Percentiles rank a stretch among this genome's conserved stretches.
Conservation (phyloP, 2,113 vertebrate species). For the Ivindomyrus marchei region DNA sequence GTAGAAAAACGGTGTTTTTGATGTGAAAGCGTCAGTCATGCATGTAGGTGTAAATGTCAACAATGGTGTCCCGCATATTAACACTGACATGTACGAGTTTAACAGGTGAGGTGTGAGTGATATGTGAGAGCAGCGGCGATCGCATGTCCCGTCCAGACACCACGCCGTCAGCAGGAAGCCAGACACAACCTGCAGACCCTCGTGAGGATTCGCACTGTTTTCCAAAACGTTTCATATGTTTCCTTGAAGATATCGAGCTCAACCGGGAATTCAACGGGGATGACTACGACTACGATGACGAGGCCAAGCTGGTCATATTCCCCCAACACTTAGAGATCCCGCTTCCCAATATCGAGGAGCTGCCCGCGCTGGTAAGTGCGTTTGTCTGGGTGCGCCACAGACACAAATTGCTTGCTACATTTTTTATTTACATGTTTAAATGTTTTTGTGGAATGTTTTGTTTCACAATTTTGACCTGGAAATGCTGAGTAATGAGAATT, state of each 20-base stretch:
- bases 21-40: neutral
- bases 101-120: neutral
- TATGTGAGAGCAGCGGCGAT: neutral
- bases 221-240: slow-evolving; percentile 22
- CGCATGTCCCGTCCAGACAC: neutral
- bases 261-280: slow-evolving; percentile 85
- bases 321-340: slow-evolving; percentile 97
- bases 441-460: neutral
- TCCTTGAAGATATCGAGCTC: slow-evolving; percentile 82
- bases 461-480: neutral
- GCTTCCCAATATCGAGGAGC: slow-evolving; percentile 96
- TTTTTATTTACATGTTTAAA: neutral
- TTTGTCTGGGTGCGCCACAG: slow-evolving; percentile 34
- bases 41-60: neutral
- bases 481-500: neutral
- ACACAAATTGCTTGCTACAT: neutral
- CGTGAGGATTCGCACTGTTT: too few species aligned
- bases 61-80: neutral
- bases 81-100: neutral
- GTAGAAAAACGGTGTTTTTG: neutral
- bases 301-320: slow-evolving; percentile 96
- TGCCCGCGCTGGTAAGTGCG: slow-evolving; percentile 93
- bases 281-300: slow-evolving; percentile 92
- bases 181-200: neutral
- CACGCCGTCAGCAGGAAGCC: neutral